Evolutionary conservation across 2,797 vertebrate genomes (phyloP).

Genomic region (Artibeus jamaicensis): DNA sequence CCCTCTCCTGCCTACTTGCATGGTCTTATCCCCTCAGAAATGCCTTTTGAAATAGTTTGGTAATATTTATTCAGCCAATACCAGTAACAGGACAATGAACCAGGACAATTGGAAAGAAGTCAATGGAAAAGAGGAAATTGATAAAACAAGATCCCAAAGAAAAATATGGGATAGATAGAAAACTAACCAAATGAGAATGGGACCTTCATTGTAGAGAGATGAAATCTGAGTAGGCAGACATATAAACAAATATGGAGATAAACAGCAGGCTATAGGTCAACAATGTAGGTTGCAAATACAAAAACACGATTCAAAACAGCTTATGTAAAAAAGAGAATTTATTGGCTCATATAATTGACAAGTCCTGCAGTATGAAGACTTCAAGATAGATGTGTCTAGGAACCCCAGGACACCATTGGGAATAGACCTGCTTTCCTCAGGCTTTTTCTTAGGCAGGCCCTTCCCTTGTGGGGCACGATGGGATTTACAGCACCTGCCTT

Average conservation of each 20-base stretch:
- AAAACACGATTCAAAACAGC: neutral
- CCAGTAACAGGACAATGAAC: neutral
- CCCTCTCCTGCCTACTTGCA: neutral
- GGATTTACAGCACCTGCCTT: neutral
- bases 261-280: neutral
- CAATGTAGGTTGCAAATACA: neutral
- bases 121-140: neutral
- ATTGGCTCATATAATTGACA: neutral
- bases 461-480: neutral
- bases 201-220: neutral
- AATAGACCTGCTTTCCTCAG: neutral
- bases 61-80: neutral
- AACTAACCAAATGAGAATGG: neutral
- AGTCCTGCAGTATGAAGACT: neutral
- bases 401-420: neutral
- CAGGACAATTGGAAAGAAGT: neutral
- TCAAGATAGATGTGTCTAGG: neutral
- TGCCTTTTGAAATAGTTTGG: neutral
- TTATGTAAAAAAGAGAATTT: neutral
- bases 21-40: neutral
- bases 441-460: neutral
- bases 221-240: neutral
- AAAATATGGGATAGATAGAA: neutral
- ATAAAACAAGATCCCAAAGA: neutral
- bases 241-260: neutral